These are phyloP conservation scores for Drosophila quadrilineata DNA, from an alignment of 1,140 invertebrate species.

Conservation along the genomic window DNA sequence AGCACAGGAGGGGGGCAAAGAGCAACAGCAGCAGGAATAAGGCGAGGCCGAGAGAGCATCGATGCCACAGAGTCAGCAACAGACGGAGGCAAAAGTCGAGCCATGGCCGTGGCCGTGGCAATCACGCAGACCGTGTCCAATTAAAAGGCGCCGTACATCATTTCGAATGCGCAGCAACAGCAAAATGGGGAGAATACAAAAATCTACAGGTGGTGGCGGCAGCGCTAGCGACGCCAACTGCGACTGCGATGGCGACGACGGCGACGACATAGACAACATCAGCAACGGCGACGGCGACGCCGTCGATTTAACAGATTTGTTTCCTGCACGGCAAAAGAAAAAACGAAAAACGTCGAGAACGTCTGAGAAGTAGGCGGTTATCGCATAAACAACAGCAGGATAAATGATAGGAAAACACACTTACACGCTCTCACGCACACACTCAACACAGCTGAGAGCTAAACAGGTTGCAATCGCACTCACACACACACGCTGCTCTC, in stretches of 20 bases:
- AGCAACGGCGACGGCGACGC: slow-evolving; percentile 12
- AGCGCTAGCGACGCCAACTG: slow-evolving; percentile 7
- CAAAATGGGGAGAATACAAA: slow-evolving; percentile 49
- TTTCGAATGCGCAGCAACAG: slow-evolving; percentile 60
- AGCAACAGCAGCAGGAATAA: slow-evolving; percentile 18
- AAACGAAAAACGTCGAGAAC: slow-evolving; percentile 7
- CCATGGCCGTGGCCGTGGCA: slow-evolving; percentile 17
- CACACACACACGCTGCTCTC: slow-evolving; percentile 3
- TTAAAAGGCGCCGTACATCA: slow-evolving; percentile 77
- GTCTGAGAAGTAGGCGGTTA: slow-evolving; percentile 24
- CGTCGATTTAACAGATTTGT: slow-evolving; percentile 39
- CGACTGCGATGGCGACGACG: slow-evolving; percentile 7
- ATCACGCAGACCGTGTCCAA: slow-evolving; percentile 76
- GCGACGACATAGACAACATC: too few relatives aligned
- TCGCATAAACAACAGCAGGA: slow-evolving; percentile 10
- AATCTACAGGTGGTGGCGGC: slow-evolving; percentile 75
- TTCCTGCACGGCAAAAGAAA: slow-evolving; percentile 51
- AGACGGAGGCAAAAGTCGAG: slow-evolving; percentile 1
- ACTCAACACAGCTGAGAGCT: slow-evolving; percentile 5
- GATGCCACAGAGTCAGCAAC: too few relatives aligned
- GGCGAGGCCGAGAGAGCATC: background rate
- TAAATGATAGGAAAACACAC: background rate
- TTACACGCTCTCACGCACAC: too few relatives aligned
- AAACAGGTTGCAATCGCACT: slow-evolving; percentile 25
- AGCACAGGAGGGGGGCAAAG: slow-evolving; percentile 4